Evolutionary conservation across 2,888 invertebrate species (phyloP), one percentile per base, ranked within the genome.

Genomic region (Lobophora halterata): DNA sequence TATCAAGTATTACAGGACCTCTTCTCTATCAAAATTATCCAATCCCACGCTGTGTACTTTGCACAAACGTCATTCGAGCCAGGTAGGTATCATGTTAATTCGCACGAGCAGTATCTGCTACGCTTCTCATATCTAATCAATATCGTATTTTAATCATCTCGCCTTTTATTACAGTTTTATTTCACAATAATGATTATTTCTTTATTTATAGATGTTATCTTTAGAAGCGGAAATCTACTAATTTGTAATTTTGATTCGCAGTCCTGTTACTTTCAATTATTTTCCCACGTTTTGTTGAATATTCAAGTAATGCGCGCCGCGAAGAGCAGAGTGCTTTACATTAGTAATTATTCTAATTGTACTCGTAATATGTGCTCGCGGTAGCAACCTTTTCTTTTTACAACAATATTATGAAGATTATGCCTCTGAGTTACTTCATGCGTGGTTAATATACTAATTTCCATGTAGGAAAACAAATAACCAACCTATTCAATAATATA

Each of bases 301-400:
- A 79, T 79, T 74, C 74, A 72, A 60, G 45, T 57, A 58, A 60
- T 63, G 52, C 55, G 46, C 58, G 59, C 62, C 66, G 63, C 69
- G 54, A 58, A 63, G 61, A 57, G 57, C 45, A 39, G 39, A 52
- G 52, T 61, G 54, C 52, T 58, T 63, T 71, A 65, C 66, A 65
- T 61, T 61, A 62, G 65, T 74, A 65, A 75, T 78, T 79, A 79
- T 77, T 77, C 63, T 71, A 77, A 80, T 75, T 58, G 44, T 56
- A 53, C 56, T 59, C 61, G 61, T 70, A 69, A 71, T 64, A 55
- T 45, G 51, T 50, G 53, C 61, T 60, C 58, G 61, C 58, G 58
- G 55, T 52, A 48, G 54, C 57, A 63, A 64, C 59, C 60, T 65
- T 71, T 70, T 58, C 61, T 71, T 72, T 66, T 70, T 57, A 61